Evolutionary conservation across 2,888 invertebrate genomes (phyloP).

Genomic region (Dasypolia templi): DNA sequence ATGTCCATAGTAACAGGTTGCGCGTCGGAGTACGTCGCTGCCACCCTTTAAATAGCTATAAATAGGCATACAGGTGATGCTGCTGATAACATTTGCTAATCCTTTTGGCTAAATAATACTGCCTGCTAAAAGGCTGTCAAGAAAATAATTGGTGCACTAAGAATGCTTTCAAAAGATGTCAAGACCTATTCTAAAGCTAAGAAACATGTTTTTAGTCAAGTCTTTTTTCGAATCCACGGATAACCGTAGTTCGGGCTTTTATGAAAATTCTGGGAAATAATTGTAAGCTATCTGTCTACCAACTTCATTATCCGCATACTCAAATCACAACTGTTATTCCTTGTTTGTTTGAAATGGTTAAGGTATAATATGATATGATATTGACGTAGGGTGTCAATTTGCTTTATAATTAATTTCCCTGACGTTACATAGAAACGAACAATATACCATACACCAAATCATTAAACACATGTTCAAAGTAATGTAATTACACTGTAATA

Average conservation of each 20-base stretch:
- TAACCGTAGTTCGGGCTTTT: neutral
- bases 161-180: neutral
- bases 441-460: neutral
- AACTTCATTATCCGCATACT: neutral
- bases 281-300: neutral
- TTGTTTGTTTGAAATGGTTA: neutral
- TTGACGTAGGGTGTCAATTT: neutral
- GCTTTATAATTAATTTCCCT: neutral
- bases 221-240: neutral
- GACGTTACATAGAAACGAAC: neutral
- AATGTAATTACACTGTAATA: conserved; percentile 38
- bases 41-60: neutral
- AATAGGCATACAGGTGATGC: neutral
- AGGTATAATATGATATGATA: too few relatives aligned
- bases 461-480: conserved; percentile 38
- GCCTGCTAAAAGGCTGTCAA: too few relatives aligned
- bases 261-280: neutral
- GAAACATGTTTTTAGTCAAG: too few relatives aligned
- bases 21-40: too few relatives aligned
- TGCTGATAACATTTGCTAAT: neutral
- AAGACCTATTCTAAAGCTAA: neutral
- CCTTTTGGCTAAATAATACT: neutral
- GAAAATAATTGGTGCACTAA: neutral
- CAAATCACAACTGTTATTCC: neutral
- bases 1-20: too few relatives aligned